Evolutionary conservation across 2,888 invertebrate species (phyloP).

Genomic region (Crioceris asparagi): DNA sequence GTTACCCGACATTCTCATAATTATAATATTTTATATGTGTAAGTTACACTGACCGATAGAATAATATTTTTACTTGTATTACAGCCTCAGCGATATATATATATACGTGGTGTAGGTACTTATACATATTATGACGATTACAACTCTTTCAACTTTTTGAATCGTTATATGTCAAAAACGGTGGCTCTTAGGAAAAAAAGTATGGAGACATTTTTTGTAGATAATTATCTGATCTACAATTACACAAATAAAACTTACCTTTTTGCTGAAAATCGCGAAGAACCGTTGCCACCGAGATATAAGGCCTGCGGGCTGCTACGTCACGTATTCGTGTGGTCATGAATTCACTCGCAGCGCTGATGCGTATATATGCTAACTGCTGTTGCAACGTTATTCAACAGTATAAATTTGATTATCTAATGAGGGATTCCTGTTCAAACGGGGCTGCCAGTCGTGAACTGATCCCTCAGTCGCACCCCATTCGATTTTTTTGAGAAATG

Average conservation of each 20-base stretch:
- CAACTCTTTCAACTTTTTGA: neutral
- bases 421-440: too few relatives aligned
- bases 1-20: constrained; percentile 45
- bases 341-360: too few relatives aligned
- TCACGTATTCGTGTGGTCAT: too few relatives aligned
- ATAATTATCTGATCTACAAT: constrained; percentile 17
- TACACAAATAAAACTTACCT: neutral
- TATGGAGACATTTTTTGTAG: constrained; percentile 1
- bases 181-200: constrained; percentile 2
- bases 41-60: neutral
- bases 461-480: too few relatives aligned
- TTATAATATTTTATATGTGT: neutral
- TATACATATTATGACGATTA: neutral
- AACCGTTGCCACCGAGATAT: too few relatives aligned
- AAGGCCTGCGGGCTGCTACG: too few relatives aligned
- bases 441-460: too few relatives aligned
- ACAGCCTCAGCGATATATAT: neutral
- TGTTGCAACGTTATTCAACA: too few relatives aligned
- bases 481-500: too few relatives aligned
- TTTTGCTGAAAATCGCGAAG: neutral
- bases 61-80: neutral
- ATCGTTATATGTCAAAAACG: constrained; percentile 2
- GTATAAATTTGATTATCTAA: too few relatives aligned
- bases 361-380: too few relatives aligned
- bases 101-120: neutral